phyloP scores from a whole-genome alignment of 2,113 vertebrate species.

The Oreochromis aureus region DNA sequence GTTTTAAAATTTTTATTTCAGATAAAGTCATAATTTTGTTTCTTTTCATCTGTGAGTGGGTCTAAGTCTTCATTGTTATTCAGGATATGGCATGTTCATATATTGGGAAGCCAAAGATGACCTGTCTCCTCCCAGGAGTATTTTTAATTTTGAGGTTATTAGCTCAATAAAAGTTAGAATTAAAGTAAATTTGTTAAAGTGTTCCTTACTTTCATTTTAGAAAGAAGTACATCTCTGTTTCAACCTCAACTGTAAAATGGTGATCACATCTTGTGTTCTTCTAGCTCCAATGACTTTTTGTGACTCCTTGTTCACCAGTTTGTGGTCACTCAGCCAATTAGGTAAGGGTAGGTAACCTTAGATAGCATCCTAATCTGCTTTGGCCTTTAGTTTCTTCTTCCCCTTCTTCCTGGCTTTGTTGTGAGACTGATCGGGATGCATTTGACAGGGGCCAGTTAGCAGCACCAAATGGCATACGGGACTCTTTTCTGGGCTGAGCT shows the following conservation, averaged over 20 bases:
- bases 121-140: not conserved
- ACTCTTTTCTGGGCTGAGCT: not conserved
- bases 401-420: not conserved
- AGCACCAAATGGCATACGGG: not conserved
- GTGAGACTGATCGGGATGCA: not conserved
- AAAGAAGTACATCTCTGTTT: not conserved
- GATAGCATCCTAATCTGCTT: not conserved
- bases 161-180: not conserved
- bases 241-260: not conserved
- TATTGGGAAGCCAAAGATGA: not conserved
- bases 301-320: not conserved
- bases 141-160: not conserved
- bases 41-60: not conserved
- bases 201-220: not conserved
- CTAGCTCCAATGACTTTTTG: not conserved
- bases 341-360: not conserved
- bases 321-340: not conserved
- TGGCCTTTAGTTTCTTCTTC: not conserved
- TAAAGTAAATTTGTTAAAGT: not conserved
- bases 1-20: not conserved
- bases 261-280: not conserved
- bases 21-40: not conserved
- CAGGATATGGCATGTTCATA: not conserved
- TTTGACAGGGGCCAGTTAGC: not conserved
- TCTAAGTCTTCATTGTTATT: not conserved